These are phyloP conservation scores for Pelagia noctiluca DNA, from an alignment of 30 jellyfish, hydroid and myxozoan genomes.

Conservation along the genomic window DNA sequence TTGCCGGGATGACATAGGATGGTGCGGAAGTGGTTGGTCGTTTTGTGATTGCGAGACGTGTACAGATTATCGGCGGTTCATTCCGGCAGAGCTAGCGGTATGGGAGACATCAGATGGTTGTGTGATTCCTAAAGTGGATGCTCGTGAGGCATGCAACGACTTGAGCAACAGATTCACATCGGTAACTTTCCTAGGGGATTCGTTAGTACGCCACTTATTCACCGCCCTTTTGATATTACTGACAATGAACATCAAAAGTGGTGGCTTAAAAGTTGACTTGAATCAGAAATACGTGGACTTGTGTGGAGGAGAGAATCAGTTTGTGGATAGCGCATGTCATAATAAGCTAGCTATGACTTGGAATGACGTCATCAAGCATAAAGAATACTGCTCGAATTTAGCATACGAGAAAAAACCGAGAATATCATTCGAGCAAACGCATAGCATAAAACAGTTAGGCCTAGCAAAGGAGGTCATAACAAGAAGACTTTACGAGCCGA, in stretches of 20 bases:
- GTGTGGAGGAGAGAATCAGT: slow-evolving; percentile 93
- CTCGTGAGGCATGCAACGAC: slow-evolving; percentile 65
- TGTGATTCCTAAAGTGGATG: slow-evolving; percentile 13
- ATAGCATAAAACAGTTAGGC: slow-evolving; percentile 39
- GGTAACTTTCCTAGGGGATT: slow-evolving; percentile 92
- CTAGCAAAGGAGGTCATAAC: slow-evolving; percentile 62
- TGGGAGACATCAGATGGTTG: slow-evolving; percentile 79
- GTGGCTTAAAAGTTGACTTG: slow-evolving; percentile 74
- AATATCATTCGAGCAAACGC: slow-evolving; percentile 84
- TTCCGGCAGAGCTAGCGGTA: slow-evolving; percentile 81
- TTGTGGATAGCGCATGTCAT: slow-evolving; percentile 95
- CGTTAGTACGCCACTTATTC: slow-evolving; percentile 90
- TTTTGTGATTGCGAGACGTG: slow-evolving; percentile 83
- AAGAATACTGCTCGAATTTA: slow-evolving; percentile 55
- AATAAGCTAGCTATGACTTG: slow-evolving; percentile 80
- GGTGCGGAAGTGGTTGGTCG: slow-evolving; percentile 90
- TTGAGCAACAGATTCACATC: slow-evolving; percentile 71
- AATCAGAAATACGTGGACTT: slow-evolving; percentile 30
- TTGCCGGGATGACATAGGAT: slow-evolving; percentile 90
- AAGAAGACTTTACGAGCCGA: slow-evolving; percentile 51
- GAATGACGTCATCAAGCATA: slow-evolving; percentile 65
- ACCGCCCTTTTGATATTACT: slow-evolving; percentile 73
- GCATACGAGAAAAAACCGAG: slow-evolving; percentile 31
- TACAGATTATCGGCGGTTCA: slow-evolving; percentile 62
- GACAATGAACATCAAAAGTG: slow-evolving; percentile 69